phyloP scores from a whole-genome alignment of 2,797 vertebrate species.

The Erethizon dorsatum region DNA sequence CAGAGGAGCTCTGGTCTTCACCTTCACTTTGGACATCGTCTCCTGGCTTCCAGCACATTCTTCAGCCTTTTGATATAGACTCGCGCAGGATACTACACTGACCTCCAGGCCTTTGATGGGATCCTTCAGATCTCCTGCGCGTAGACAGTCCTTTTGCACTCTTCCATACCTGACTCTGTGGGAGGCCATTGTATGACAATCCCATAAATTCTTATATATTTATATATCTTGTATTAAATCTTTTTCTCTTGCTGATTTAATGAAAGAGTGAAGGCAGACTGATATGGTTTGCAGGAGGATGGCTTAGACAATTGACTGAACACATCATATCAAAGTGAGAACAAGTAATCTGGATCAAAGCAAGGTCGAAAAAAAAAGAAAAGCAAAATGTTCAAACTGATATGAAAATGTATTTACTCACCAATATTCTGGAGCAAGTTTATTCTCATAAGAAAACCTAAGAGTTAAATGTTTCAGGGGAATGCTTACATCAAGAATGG shows the following conservation, averaged over 20 bases:
- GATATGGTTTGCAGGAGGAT: not conserved
- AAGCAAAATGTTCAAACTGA: conserved; percentile 22
- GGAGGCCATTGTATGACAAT: not conserved
- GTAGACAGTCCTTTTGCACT: not conserved
- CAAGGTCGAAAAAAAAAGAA: not conserved
- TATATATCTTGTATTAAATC: not conserved
- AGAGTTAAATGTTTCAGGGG: not conserved
- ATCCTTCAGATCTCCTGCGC: not conserved
- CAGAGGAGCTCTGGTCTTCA: not conserved
- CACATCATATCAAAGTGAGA: not conserved
- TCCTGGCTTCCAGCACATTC: not conserved
- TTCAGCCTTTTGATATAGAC: not conserved
- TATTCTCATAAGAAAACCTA: not conserved
- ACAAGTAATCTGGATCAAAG: not conserved
- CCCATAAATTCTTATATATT: not conserved
- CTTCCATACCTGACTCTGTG: not conserved
- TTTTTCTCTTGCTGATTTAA: not conserved
- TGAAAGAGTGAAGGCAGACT: not conserved
- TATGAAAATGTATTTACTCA: not conserved
- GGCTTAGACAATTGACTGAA: conserved; percentile 1
- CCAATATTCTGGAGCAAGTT: conserved; percentile 6
- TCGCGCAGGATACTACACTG: fast-evolving
- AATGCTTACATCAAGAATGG: not conserved
- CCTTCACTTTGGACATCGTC: not conserved
- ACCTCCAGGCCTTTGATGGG: not conserved